Evolutionary conservation across 2,797 vertebrate species (phyloP).

Genomic region (Miichthys miiuy): DNA sequence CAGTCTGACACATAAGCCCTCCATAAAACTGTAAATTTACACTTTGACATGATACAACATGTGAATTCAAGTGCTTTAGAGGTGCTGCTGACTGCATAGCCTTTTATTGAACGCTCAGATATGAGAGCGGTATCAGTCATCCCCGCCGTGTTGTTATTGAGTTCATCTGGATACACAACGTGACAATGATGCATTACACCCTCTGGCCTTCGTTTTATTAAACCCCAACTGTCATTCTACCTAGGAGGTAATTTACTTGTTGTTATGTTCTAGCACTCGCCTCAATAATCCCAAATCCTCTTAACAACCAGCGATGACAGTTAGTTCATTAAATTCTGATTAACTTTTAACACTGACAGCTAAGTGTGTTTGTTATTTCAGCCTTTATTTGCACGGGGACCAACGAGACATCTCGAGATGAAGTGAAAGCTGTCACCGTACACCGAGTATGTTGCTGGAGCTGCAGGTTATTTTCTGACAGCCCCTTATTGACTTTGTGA

Average conservation of each 20-base stretch:
- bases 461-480: slow-evolving; percentile 52
- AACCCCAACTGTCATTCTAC: slow-evolving; percentile 42
- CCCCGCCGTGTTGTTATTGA: slow-evolving; percentile 3
- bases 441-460: slow-evolving; percentile 19
- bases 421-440: slow-evolving; percentile 40
- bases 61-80: not conserved
- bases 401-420: slow-evolving; percentile 18
- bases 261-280: slow-evolving; percentile 42
- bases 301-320: slow-evolving; percentile 64
- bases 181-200: slow-evolving; percentile 47
- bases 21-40: not conserved
- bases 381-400: slow-evolving; percentile 76
- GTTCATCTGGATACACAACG: slow-evolving; percentile 42
- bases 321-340: slow-evolving; percentile 80
- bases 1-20: not conserved
- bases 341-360: slow-evolving; percentile 63
- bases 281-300: slow-evolving; percentile 71
- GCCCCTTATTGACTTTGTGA: slow-evolving; percentile 55
- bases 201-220: slow-evolving; percentile 45
- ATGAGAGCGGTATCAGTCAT: not conserved
- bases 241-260: slow-evolving; percentile 47
- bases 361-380: slow-evolving; percentile 59
- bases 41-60: not conserved
- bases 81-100: not conserved
- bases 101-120: not conserved